These are phyloP conservation scores for Aythya baeri DNA, from an alignment of 2,113 vertebrate genomes.

Conservation along the genomic window DNA sequence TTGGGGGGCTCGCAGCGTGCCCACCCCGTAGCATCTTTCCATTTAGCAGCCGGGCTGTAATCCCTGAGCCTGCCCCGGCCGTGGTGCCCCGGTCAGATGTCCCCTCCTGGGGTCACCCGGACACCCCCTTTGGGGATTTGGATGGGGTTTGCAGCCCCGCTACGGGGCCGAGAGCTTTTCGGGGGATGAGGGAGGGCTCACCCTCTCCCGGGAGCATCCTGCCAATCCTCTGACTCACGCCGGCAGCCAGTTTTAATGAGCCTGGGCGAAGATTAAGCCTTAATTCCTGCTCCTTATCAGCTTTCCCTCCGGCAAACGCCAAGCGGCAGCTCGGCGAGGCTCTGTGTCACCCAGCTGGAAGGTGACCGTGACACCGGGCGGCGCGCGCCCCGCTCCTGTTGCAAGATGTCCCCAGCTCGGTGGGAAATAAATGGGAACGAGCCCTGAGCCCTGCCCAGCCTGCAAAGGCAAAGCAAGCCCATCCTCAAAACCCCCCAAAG, in stretches of 20 bases:
- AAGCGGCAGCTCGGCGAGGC: too few species aligned
- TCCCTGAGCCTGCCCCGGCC: not conserved
- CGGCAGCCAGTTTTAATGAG: not conserved
- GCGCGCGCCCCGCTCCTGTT: not conserved
- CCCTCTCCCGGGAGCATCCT: not conserved
- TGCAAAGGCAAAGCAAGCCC: not conserved
- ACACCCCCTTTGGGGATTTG: not conserved
- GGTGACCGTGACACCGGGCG: not conserved
- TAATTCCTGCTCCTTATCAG: not conserved
- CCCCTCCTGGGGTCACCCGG: not conserved
- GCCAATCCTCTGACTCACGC: not conserved
- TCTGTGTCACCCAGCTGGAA: not conserved
- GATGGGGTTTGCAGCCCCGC: not conserved
- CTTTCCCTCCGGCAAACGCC: not conserved
- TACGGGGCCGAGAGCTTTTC: not conserved
- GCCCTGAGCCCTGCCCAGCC: not conserved
- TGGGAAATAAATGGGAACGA: not conserved
- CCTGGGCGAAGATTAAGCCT: not conserved
- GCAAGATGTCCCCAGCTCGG: not conserved
- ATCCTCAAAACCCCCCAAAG: not conserved
- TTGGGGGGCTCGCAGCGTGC: not conserved
- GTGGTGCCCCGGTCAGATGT: not conserved
- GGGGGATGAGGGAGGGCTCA: too few species aligned
- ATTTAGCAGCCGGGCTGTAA: not conserved
- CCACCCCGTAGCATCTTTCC: not conserved